Evolutionary conservation across 2,888 invertebrate species (phyloP), one percentile per base, ranked within the genome.

Genomic region (Aplocera efformata): DNA sequence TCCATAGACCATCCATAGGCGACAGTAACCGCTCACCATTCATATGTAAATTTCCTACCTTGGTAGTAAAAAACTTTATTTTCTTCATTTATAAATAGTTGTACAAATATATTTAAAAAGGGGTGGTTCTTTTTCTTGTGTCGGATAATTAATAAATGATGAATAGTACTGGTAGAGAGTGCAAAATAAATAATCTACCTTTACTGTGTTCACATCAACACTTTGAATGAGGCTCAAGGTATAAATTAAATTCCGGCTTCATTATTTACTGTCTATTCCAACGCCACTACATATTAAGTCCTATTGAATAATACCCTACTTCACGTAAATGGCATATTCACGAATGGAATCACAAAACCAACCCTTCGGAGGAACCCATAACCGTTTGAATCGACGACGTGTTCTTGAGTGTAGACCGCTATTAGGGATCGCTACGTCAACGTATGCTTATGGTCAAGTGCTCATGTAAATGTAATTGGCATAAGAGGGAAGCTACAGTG

Each of bases 361-460:
- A 40, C 36, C 40, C 29, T 33, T 35, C 32, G 31, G 31, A 36
- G 38, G 31, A 44, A 44, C 40, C 45, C 21, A 41, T 45, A 45
- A 45, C 32, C 45, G 10, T 45, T 27, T 28, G 31, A 29, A 36
- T 40, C 36, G 40, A 17, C 32, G 45, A 17, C 32, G 45, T 40
- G 26, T 17, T 45, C 39, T 32, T 32, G 44, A 44, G 45, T 41
- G 40, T 22, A 32, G 36, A 44, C 44, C 39, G 45, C 40, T 36
- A 45, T 41, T 41, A 45, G 32, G 10, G 28, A 39, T 32, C 34
- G 32, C 32, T 13, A 37, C 32, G 29, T 37, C 23, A 40, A 36
- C 36, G 32, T 40, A 26, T 6, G 20, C 32, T n/a, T 3, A 17
- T 17, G 32, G 41, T 31, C 39, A 30, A 8, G 17, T 26, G 36